phyloP scores from a whole-genome alignment of 2,797 vertebrate genomes.

The Limnodromus scolopaceus region DNA sequence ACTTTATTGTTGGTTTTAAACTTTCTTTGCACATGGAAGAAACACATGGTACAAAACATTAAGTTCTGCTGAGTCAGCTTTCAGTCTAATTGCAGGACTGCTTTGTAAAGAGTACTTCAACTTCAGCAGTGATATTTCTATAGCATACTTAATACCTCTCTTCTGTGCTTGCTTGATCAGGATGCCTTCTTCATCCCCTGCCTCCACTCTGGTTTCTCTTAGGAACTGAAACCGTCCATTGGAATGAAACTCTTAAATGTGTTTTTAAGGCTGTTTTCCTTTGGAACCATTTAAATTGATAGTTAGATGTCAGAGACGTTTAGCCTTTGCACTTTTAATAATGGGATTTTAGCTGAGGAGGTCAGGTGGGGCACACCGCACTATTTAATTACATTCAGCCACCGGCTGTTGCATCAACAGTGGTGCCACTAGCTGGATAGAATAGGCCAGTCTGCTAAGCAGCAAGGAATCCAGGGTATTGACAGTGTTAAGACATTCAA shows the following conservation, averaged over 20 bases:
- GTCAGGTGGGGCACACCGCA: not conserved
- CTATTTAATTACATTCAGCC: not conserved
- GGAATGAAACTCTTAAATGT: not conserved
- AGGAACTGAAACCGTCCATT: not conserved
- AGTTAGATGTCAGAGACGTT: not conserved
- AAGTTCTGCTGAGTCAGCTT: not conserved
- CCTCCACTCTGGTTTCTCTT: not conserved
- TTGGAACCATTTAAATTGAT: not conserved
- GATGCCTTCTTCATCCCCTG: not conserved
- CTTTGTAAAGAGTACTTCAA: not conserved
- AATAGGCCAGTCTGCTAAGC: not conserved
- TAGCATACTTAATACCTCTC: not conserved
- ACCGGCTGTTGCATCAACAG: not conserved
- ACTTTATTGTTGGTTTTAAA: not conserved
- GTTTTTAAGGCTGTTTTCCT: not conserved
- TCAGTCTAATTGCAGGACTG: not conserved
- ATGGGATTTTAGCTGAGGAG: not conserved
- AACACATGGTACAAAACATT: not conserved
- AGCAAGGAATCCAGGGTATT: not conserved
- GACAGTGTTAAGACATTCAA: not conserved
- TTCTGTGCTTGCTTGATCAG: not conserved
- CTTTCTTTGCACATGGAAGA: not conserved
- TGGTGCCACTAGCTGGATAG: not conserved
- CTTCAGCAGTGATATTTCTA: accelerated
- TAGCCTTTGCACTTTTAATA: not conserved